Percentiles rank a stretch among this genome's conserved stretches.
phyloP scores from a whole-genome alignment of 92 coral and sea anemone genomes.

The Scolanthus callimorphus region DNA sequence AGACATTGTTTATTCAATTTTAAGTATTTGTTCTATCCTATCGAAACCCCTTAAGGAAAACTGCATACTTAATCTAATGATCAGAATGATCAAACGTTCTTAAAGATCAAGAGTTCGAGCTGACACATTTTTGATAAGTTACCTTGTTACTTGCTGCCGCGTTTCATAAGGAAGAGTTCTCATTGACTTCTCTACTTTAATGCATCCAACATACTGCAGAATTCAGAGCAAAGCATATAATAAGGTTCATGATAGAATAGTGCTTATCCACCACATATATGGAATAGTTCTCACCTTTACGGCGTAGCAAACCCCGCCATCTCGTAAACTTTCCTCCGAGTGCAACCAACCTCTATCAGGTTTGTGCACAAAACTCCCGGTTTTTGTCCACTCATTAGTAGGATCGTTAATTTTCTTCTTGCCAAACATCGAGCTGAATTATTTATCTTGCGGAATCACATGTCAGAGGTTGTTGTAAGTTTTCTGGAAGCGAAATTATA shows the following conservation, averaged over 20 bases:
- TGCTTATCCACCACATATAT: background rate
- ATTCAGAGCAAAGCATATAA: background rate
- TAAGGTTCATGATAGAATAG: background rate
- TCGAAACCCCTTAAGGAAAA: too few relatives aligned
- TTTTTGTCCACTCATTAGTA: conserved; percentile 88
- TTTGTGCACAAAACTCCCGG: conserved; percentile 90
- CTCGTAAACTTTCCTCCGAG: conserved; percentile 81
- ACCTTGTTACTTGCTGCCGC: conserved; percentile 97
- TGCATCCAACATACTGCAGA: conserved; percentile 82
- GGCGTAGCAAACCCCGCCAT: conserved; percentile 98
- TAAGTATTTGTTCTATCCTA: too few relatives aligned
- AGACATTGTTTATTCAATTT: too few relatives aligned
- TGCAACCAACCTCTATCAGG: conserved; percentile 96
- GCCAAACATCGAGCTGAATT: conserved; percentile 56
- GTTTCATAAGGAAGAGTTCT: conserved; percentile 91
- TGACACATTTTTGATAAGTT: too few relatives aligned
- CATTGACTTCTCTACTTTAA: conserved; percentile 93
- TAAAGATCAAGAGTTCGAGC: too few relatives aligned
- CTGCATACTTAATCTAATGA: too few relatives aligned
- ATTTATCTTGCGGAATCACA: conserved; percentile 4
- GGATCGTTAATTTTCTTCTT: conserved; percentile 72
- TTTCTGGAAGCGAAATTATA: too few relatives aligned
- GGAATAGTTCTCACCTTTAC: conserved; percentile 62
- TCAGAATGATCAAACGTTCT: too few relatives aligned
- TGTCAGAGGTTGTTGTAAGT: too few relatives aligned